A percentile compares a stretch with the other conserved stretches of the same genome.
phyloP scores from a whole-genome alignment of 2,113 vertebrate species.

The Heterochromis multidens region DNA sequence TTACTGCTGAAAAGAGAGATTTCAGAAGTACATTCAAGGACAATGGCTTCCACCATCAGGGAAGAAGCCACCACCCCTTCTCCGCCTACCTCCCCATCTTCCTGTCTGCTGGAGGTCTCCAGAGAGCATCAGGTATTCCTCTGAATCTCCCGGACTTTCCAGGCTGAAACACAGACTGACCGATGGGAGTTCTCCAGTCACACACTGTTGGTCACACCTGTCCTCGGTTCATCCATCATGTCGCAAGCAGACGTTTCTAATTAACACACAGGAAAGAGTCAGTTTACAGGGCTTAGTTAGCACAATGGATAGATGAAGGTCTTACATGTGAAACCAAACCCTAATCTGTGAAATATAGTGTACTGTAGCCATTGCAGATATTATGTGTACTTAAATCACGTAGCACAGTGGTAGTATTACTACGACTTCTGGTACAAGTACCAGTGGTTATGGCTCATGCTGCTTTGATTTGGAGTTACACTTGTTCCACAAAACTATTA shows the following conservation, averaged over 20 bases:
- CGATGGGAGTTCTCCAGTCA: slow-evolving; percentile 9
- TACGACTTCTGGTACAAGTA: neutral
- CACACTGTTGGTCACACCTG: slow-evolving; percentile 47
- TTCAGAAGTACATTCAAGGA: neutral
- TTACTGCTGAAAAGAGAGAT: too few species aligned
- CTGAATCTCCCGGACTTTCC: slow-evolving; percentile 77
- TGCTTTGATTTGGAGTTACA: neutral
- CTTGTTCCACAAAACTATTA: neutral
- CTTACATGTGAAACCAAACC: neutral
- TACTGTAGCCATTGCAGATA: neutral
- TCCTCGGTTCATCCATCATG: slow-evolving; percentile 41
- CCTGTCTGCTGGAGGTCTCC: slow-evolving; percentile 1
- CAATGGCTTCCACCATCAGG: neutral
- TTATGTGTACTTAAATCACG: neutral
- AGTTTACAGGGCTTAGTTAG: neutral
- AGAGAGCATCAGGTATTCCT: slow-evolving; percentile 43
- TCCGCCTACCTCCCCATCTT: neutral
- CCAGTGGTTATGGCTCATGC: neutral
- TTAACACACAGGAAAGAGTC: slow-evolving; percentile 10
- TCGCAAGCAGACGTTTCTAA: slow-evolving; percentile 12
- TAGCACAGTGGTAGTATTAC: neutral
- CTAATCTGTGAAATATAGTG: neutral
- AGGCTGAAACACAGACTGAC: slow-evolving; percentile 20
- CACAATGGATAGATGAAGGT: neutral
- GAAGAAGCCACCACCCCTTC: neutral